Conservation (phyloP, 30 jellyfish, hydroid and myxozoan species). For the Hydra vulgaris region DNA sequence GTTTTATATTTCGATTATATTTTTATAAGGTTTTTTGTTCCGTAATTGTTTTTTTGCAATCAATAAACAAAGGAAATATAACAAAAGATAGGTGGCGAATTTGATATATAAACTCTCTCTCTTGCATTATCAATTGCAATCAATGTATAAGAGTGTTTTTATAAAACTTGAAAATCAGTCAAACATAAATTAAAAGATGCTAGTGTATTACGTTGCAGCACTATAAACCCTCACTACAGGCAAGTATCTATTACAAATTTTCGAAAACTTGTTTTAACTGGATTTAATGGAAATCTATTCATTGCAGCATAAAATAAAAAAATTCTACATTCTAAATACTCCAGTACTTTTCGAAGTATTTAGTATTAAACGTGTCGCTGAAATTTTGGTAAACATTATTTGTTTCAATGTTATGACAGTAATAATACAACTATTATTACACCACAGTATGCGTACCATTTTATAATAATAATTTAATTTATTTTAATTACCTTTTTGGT, state of each 20-base stretch:
- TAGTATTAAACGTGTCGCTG: neutral
- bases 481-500: too few relatives aligned
- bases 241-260: neutral
- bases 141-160: neutral
- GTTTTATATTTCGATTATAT: neutral
- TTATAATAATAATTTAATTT: too few relatives aligned
- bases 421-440: neutral
- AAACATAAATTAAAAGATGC: neutral
- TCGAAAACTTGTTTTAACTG: neutral
- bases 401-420: neutral
- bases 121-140: neutral
- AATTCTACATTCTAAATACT: neutral
- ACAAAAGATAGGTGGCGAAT: neutral
- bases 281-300: neutral
- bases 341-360: neutral
- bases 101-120: neutral
- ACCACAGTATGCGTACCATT: too few relatives aligned
- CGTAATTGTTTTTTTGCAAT: neutral
- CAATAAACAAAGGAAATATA: neutral
- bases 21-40: neutral
- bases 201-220: neutral
- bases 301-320: neutral
- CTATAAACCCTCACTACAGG: neutral
- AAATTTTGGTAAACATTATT: neutral
- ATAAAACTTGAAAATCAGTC: neutral